Percentiles rank a stretch among this genome's conserved stretches.
Evolutionary conservation across 1,140 invertebrate species (phyloP).

Genomic region (Listronotus bonariensis): DNA sequence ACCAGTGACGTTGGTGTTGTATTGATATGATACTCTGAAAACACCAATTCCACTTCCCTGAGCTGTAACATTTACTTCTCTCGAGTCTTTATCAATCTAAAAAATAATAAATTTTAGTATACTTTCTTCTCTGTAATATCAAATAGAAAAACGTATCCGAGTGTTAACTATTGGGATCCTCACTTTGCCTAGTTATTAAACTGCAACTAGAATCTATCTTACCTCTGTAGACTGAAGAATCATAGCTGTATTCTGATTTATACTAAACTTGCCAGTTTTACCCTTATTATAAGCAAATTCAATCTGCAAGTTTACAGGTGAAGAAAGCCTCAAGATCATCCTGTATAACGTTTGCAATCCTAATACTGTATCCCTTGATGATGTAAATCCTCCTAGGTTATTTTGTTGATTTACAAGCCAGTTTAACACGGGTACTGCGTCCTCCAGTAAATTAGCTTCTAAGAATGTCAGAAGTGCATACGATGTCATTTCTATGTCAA

Average conservation of each 20-base stretch:
- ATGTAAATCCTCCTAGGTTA: conserved; percentile 75
- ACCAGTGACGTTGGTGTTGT: conserved; percentile 87
- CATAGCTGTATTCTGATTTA: conserved; percentile 56
- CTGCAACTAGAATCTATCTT: conserved; percentile 6
- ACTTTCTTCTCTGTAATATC: no score
- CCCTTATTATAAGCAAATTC: conserved; percentile 50
- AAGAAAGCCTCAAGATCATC: conserved; percentile 58
- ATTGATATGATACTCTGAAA: conserved; percentile 81
- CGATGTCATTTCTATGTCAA: conserved; percentile 78
- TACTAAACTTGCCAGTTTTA: conserved; percentile 46
- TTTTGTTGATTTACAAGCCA: conserved; percentile 80
- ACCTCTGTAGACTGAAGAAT: conserved; percentile 57
- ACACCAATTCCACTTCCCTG: conserved; percentile 82
- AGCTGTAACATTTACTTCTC: conserved; percentile 60
- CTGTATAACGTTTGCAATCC: conserved; percentile 68
- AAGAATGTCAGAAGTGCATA: conserved; percentile 72
- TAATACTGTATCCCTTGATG: conserved; percentile 72
- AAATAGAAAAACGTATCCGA: no score
- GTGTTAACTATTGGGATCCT: no score
- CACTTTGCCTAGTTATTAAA: no score
- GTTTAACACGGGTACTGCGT: conserved; percentile 63
- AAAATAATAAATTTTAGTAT: conserved; percentile 10
- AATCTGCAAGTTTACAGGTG: conserved; percentile 50
- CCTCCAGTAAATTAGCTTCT: conserved; percentile 62
- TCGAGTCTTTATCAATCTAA: conserved; percentile 45